Evolutionary conservation across 2,797 vertebrate species (phyloP).

Genomic region (Psittacula derbiana): DNA sequence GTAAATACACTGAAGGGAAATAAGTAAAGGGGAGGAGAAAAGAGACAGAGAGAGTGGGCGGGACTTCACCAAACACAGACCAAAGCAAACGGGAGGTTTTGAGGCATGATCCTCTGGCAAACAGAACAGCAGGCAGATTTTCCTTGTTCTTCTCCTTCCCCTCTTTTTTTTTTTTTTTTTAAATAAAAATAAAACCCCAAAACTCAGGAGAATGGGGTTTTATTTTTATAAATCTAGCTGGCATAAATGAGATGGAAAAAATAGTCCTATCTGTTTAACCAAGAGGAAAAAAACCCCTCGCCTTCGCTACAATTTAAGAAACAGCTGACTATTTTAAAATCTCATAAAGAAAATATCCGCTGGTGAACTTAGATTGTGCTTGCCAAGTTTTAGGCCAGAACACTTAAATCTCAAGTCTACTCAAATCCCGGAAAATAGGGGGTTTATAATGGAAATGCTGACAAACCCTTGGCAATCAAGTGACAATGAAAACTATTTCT

Average conservation of each 20-base stretch:
- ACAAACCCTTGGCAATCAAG: slow-evolving; percentile 65
- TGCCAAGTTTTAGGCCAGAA: slow-evolving; percentile 70
- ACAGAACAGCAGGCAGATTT: slow-evolving; percentile 51
- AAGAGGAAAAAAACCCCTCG: slow-evolving; percentile 3
- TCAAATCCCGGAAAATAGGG: slow-evolving; percentile 73
- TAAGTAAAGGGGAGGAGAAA: slow-evolving; percentile 49
- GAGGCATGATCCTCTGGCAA: slow-evolving; percentile 58
- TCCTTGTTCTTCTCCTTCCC: not conserved
- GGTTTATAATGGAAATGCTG: slow-evolving; percentile 75
- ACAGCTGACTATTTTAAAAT: slow-evolving; percentile 75
- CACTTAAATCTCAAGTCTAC: slow-evolving; percentile 58
- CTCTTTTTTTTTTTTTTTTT: not conserved
- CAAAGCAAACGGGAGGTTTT: slow-evolving; percentile 52
- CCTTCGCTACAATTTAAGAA: slow-evolving; percentile 65
- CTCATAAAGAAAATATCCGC: slow-evolving; percentile 73
- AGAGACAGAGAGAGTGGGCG: slow-evolving; percentile 20
- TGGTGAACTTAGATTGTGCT: slow-evolving; percentile 25
- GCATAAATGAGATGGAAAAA: slow-evolving; percentile 69
- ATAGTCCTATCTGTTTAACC: slow-evolving; percentile 68
- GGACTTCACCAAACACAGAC: slow-evolving; percentile 46
- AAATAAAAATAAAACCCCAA: not conserved
- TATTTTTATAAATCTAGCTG: slow-evolving; percentile 62
- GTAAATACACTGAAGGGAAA: slow-evolving; percentile 43
- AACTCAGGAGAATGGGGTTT: slow-evolving; percentile 30
- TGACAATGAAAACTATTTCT: slow-evolving; percentile 58